Base-by-base conservation (phyloP, 2,113 vertebrate genomes). In the Taurulus bubalis region DNA sequence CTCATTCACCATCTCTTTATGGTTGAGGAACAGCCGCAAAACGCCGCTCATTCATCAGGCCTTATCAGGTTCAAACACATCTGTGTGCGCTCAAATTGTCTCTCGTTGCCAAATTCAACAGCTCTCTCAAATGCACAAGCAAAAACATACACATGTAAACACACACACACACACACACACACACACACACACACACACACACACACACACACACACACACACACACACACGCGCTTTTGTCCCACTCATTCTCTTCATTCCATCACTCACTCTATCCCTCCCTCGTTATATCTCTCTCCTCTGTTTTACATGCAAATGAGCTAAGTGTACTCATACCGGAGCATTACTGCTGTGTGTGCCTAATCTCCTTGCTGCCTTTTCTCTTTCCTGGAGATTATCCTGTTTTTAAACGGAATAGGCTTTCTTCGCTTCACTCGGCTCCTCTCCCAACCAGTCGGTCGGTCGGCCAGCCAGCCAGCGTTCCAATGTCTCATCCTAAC, bases 41-140 rank as follows among this genome's bases (percentile, higher is more conserved):
- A 83, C 51, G 55, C 77, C 9, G 76, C 88, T 88, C 88, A 94
- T 94, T 93, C 93, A 94, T 92, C 91, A 79, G 90, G 87, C 82
- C 89, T 94, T 94, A 94, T 93, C 92, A 85, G 91, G 92, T 92
- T 90, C 73, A 87, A 94, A 94, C 92, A 94, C 92, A 93, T 94
- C 93, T 89, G 86, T 82, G 88, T 60, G 60, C 65, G 84, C 88
- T 85, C 34, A 63, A 58, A 55, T 87, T 85, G 75, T 72, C 71
- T 78, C 75, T 79, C 56, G 15, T 72, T 88, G 91, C 92, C 92
- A 91, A 83, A 53, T 49, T 82, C 87, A 79, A 75, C 28, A 71
- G 79, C 87, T 84, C 78, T 71, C 78, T 83, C 78, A 45, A 75
- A 80, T 75, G 66, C 77, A 73, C 82, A 78, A 66, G 79, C 63